phyloP scores from a whole-genome alignment of 2,797 vertebrate species.

The Neoniphon sammara region DNA sequence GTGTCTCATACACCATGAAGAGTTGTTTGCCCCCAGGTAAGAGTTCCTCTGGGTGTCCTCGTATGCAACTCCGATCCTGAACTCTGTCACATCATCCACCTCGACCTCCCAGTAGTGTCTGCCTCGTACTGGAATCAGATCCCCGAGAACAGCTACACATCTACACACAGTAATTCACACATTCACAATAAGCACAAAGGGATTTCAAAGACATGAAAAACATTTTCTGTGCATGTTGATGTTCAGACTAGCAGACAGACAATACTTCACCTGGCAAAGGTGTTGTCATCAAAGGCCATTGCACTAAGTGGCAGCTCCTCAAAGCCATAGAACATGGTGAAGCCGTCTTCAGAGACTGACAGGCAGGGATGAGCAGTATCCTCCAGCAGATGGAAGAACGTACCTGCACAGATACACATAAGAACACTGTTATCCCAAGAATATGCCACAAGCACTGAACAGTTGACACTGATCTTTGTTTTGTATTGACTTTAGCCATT shows the following conservation, averaged over 20 bases:
- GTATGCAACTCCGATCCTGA: conserved; percentile 88
- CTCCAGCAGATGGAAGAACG: conserved; percentile 88
- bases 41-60: conserved; percentile 88
- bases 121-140: conserved; percentile 88
- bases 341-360: conserved; percentile 89
- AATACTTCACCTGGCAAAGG: conserved; percentile 87
- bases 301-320: conserved; percentile 84
- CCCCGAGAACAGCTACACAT: conserved; percentile 89
- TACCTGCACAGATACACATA: conserved; percentile 80
- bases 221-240: too few species aligned
- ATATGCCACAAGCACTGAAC: not conserved
- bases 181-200: not conserved
- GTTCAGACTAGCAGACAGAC: not conserved
- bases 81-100: conserved; percentile 86
- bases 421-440: not conserved
- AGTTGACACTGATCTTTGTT: not conserved
- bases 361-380: conserved; percentile 91
- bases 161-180: conserved; percentile 68
- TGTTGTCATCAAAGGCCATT: conserved; percentile 81
- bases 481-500: too few species aligned
- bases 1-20: conserved; percentile 95
- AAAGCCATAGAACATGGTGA: conserved; percentile 87
- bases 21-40: conserved; percentile 86
- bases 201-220: too few species aligned
- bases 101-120: conserved; percentile 95